phyloP scores from a whole-genome alignment of 2,888 invertebrate species.

The Gastrophysa polygoni region DNA sequence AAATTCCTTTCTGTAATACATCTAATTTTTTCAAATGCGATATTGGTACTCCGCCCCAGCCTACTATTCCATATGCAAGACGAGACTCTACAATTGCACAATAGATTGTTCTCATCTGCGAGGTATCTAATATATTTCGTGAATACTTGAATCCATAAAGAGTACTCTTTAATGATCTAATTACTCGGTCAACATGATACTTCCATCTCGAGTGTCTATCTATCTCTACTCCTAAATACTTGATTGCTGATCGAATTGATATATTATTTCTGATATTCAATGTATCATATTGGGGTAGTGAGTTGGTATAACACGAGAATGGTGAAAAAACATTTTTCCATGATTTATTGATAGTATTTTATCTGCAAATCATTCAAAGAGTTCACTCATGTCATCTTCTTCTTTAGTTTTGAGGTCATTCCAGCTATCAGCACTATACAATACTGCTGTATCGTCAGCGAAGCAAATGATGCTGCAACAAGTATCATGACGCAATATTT shows the following conservation, averaged over 20 bases:
- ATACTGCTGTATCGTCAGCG: too few species aligned
- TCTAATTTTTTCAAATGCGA: too few species aligned
- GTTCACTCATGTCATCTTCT: slow-evolving; percentile 7
- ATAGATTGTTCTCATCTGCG: too few species aligned
- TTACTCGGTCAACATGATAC: too few species aligned
- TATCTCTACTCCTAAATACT: too few species aligned
- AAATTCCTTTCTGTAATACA: too few species aligned
- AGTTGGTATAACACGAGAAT: slow-evolving; percentile 3
- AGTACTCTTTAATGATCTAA: slow-evolving; percentile 1
- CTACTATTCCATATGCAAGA: background rate
- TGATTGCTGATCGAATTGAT: too few species aligned
- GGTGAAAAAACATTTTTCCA: background rate
- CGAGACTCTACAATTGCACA: background rate
- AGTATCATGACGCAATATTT: too few species aligned
- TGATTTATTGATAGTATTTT: background rate
- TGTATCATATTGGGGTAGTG: slow-evolving; percentile 5
- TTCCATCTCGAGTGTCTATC: too few species aligned
- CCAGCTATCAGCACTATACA: too few species aligned
- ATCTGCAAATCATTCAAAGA: background rate
- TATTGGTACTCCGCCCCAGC: too few species aligned
- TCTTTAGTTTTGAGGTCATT: background rate
- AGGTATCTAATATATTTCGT: background rate
- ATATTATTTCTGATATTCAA: slow-evolving; percentile 2
- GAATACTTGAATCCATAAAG: background rate
- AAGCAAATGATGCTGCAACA: too few species aligned